Conservation (phyloP, 2,113 vertebrate species). For the Cyprinodon variegatus region DNA sequence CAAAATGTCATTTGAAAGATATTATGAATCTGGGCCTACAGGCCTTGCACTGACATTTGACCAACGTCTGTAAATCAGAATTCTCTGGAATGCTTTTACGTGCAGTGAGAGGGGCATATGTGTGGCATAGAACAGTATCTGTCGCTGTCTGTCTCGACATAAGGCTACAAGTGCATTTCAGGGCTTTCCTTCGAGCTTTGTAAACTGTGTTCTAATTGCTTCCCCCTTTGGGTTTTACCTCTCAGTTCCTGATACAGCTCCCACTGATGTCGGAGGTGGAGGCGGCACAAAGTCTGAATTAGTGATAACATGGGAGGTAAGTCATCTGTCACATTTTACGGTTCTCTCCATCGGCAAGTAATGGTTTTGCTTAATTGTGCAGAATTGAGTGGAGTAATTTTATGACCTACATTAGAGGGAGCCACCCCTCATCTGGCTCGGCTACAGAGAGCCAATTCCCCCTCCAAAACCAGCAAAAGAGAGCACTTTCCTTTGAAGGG, state of each 20-base stretch:
- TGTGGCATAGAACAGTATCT: constrained; percentile 39
- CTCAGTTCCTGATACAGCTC: constrained; percentile 91
- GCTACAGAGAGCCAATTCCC: constrained; percentile 60
- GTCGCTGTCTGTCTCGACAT: constrained; percentile 33
- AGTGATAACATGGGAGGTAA: constrained; percentile 99
- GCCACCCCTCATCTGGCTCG: constrained; percentile 42
- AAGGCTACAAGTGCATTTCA: constrained; percentile 31
- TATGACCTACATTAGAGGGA: constrained; percentile 65
- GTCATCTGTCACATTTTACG: constrained; percentile 83
- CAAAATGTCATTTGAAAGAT: constrained; percentile 53
- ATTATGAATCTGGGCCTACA: constrained; percentile 31
- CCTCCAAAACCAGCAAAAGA: constrained; percentile 54
- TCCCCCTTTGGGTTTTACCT: constrained; percentile 64
- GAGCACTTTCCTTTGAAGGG: constrained; percentile 52
- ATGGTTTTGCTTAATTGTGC: constrained; percentile 82
- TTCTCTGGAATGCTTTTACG: constrained; percentile 32
- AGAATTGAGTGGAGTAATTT: constrained; percentile 77
- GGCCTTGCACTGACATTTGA: constrained; percentile 52
- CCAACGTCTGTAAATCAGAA: constrained; percentile 32
- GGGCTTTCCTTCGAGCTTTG: constrained; percentile 50
- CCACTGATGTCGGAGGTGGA: constrained; percentile 93
- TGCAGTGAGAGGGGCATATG: constrained; percentile 28
- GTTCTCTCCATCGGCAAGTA: constrained; percentile 62
- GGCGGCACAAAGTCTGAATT: constrained; percentile 96
- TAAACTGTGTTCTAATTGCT: constrained; percentile 67